Evolutionary conservation across 1,140 invertebrate species (phyloP).

Genomic region (Zaprionus ornatus): DNA sequence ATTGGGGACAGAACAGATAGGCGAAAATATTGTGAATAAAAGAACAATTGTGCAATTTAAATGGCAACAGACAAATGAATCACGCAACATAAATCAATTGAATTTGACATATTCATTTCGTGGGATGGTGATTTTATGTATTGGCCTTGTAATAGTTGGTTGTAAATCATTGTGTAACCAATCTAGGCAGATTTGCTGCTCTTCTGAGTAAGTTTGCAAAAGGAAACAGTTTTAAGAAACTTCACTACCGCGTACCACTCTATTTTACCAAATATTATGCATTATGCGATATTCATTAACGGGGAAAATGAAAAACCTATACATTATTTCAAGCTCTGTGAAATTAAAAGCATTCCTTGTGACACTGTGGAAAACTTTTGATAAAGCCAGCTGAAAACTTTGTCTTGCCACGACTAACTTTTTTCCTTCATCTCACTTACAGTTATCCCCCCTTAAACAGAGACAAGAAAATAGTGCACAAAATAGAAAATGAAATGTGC

Average conservation of each 20-base stretch:
- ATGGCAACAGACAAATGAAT: conserved; percentile 55
- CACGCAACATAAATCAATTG: conserved; percentile 71
- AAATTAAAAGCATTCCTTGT: conserved; percentile 12
- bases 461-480: conserved; percentile 1
- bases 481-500: conserved; percentile 2
- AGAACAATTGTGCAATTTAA: conserved; percentile 51
- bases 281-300: not conserved
- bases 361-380: conserved; percentile 36
- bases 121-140: not conserved
- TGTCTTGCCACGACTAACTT: conserved; percentile 42
- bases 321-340: not conserved
- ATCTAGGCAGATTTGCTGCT: not conserved
- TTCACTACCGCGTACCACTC: too few species aligned
- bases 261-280: not conserved
- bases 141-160: not conserved
- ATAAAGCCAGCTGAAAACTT: conserved; percentile 56
- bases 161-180: not conserved
- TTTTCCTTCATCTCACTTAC: conserved; percentile 1
- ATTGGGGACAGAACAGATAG: conserved; percentile 23
- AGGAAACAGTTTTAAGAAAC: too few species aligned
- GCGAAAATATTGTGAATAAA: conserved; percentile 17
- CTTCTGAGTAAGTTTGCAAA: too few species aligned
- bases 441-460: not conserved
- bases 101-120: conserved; percentile 71
- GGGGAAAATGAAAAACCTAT: not conserved